Evolutionary conservation across 2,888 invertebrate genomes (phyloP).

Genomic region (Chrysina gloriosa): DNA sequence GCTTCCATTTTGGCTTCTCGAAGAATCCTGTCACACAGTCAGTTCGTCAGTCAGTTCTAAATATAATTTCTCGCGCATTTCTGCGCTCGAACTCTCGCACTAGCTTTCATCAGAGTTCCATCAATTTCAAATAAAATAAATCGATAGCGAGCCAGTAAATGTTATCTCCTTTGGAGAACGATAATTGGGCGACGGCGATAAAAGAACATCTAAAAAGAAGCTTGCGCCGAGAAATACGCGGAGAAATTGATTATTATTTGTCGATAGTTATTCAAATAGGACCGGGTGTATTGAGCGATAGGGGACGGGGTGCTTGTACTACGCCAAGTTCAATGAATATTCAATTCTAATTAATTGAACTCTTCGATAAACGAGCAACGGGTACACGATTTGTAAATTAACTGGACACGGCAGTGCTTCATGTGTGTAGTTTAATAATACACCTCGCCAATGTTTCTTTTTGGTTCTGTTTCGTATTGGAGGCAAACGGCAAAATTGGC

Average conservation of each 20-base stretch:
- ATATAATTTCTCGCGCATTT: too few relatives aligned
- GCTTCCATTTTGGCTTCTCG: too few relatives aligned
- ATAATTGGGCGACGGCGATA: too few relatives aligned
- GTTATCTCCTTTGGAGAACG: too few relatives aligned
- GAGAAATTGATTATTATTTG: background rate
- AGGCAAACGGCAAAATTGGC: too few relatives aligned
- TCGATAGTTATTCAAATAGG: slow-evolving; percentile 3
- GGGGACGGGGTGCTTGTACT: slow-evolving; percentile 7
- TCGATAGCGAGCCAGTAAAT: too few relatives aligned
- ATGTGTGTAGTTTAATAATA: slow-evolving; percentile 9
- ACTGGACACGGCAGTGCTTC: slow-evolving; percentile 15
- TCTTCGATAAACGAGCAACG: slow-evolving; percentile 33
- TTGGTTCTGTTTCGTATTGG: too few relatives aligned
- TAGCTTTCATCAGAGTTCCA: too few relatives aligned
- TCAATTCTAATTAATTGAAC: slow-evolving; percentile 43
- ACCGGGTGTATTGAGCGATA: background rate
- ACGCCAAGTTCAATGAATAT: slow-evolving; percentile 38
- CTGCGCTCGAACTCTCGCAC: too few relatives aligned
- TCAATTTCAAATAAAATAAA: too few relatives aligned
- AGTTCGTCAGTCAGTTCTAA: too few relatives aligned
- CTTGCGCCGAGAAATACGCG: background rate
- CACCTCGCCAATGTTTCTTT: background rate
- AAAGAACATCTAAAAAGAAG: background rate
- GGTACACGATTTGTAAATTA: slow-evolving; percentile 41
- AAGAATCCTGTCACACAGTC: too few relatives aligned